Conservation (phyloP, 35 echinoderm and acorn worm genomes). For the Eucidaris tribuloides region DNA sequence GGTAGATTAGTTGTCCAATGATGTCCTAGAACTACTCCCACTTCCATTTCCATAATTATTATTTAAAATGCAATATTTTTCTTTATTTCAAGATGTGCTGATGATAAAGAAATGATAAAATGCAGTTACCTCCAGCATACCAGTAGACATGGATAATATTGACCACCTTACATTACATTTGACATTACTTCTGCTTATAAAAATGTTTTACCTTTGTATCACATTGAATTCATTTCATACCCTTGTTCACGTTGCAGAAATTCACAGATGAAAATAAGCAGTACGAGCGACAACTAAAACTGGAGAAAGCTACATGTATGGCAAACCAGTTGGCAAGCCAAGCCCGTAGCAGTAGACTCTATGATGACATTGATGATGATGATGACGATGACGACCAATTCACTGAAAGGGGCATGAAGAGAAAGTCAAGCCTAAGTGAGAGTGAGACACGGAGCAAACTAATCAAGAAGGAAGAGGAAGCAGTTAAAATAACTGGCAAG, state of each 20-base stretch:
- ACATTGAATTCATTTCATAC: background rate
- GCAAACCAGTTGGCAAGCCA: background rate
- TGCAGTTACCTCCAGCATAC: too few relatives aligned
- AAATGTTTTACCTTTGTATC: too few relatives aligned
- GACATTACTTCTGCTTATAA: too few relatives aligned
- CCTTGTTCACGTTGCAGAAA: conserved; percentile 22
- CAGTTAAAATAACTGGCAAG: background rate
- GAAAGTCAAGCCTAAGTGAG: too few relatives aligned
- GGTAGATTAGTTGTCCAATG: too few relatives aligned
- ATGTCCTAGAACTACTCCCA: too few relatives aligned
- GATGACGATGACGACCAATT: background rate
- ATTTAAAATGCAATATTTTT: too few relatives aligned
- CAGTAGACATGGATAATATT: too few relatives aligned
- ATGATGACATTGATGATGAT: conserved; percentile 17
- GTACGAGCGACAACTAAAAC: conserved; percentile 18
- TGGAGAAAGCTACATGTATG: conserved; percentile 27
- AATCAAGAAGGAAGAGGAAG: background rate
- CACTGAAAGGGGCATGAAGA: background rate
- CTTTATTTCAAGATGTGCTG: too few relatives aligned
- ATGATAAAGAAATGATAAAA: too few relatives aligned
- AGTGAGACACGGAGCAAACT: background rate
- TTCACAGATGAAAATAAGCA: conserved; percentile 22
- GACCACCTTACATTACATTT: too few relatives aligned
- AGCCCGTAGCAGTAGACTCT: background rate
- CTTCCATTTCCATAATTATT: too few relatives aligned